Evolutionary conservation across 2,888 invertebrate genomes (phyloP), one percentile per base, ranked within the genome.

Genomic region (Portevinia maculata): DNA sequence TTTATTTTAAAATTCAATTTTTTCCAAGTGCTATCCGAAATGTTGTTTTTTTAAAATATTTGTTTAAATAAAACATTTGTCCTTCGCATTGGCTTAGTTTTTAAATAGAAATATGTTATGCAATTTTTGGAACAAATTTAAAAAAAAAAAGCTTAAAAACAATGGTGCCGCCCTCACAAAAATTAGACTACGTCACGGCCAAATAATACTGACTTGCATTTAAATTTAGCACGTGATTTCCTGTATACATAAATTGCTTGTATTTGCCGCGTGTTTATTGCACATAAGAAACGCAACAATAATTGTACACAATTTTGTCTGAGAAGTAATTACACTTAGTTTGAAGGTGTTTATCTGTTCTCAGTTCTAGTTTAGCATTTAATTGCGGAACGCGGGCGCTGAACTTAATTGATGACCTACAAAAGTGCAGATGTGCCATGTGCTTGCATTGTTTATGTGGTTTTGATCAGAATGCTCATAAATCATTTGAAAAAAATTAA

Each of bases 181-280:
- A 44, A 19, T 9, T 17, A 11, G 11, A 19, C 30, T n/a, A 37
- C 37, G 48, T 37, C 55, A 34, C 13, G n/a, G 44, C 44, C 24
- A 46, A 17, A 57, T 67, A 55, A 9, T 24, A 32, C 15, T 48
- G 7, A 3, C 24, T 50, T 24, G 8, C 15, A n/a, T 21, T 46
- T 48, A 57, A 37, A 48, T 62, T 50, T 48, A 62, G 37, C 62
- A 62, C 62, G 48, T 62, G 62, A 50, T 24, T 48, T 8, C n/a
- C 39, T 9, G 1, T 24, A 44, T 17, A n/a, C 21, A 37, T 37
- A 37, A 34, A 28, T 24, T 24, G 24, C n/a, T 57, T 39, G 24
- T 21, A 67, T 24, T 46, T 67, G 41, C 24, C 24, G 60, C 19
- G 9, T 19, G 9, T 15, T 13, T 28, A 15, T 50, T 28, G 37